These are phyloP conservation scores for Scopus umbretta DNA, from an alignment of 2,113 vertebrate genomes.

Conservation along the genomic window DNA sequence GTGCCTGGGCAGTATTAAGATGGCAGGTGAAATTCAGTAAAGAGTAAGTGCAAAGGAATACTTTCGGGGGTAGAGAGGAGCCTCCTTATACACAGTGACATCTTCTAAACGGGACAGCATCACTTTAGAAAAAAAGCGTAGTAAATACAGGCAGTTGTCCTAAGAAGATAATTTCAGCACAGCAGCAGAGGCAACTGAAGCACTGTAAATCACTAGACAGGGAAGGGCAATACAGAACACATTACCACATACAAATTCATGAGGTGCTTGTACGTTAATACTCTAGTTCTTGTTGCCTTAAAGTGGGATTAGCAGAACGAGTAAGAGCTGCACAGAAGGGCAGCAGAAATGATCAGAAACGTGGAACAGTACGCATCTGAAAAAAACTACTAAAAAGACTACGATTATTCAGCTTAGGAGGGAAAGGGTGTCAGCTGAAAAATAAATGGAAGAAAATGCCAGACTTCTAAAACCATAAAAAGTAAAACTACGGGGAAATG, in stretches of 20 bases:
- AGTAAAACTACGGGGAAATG: not conserved
- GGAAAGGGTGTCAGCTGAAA: not conserved
- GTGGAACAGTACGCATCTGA: not conserved
- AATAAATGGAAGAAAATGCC: not conserved
- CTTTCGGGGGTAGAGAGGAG: rapidly evolving
- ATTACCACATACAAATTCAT: not conserved
- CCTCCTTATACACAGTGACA: not conserved
- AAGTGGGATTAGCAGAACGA: not conserved
- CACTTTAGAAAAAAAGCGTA: not conserved
- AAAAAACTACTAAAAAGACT: not conserved
- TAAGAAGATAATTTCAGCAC: not conserved
- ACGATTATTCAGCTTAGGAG: not conserved
- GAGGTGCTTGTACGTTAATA: not conserved
- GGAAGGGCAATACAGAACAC: not conserved
- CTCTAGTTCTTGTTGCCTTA: not conserved
- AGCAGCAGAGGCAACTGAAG: not conserved
- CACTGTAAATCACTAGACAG: not conserved
- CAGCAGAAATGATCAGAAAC: not conserved
- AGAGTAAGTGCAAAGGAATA: not conserved
- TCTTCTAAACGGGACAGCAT: not conserved
- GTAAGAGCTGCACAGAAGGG: not conserved
- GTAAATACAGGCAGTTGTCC: not conserved
- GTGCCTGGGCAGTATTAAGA: not conserved
- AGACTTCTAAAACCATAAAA: not conserved
- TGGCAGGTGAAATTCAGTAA: not conserved